Base-by-base conservation (phyloP, 2,797 vertebrate genomes). In the Microcaecilia unicolor region DNA sequence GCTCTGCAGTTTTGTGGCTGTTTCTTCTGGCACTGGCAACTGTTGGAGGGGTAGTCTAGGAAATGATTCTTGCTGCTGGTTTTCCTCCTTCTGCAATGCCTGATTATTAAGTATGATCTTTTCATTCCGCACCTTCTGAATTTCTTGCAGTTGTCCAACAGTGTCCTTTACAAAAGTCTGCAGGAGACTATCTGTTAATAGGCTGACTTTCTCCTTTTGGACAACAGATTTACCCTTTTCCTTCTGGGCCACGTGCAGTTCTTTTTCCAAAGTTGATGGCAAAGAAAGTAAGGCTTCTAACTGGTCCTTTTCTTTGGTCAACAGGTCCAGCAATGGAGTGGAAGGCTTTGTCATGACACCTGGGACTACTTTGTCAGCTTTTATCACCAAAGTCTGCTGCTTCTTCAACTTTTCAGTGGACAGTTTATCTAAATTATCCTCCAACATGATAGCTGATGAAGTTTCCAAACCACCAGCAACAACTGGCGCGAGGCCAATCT, bases 141-240 rank as follows among this genome's bases (percentile, higher is more conserved):
- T 87, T 66, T 91, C 71, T 49, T 87, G 76, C 40, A 92, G 69
- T 48, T 96, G 87, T 37, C 5, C 58, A 48, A 99, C 74, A 0
- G 89, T 67, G 32, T 98, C 93, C 25, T 76, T 78, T 43, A 99
- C 58, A 68, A 91, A 89, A 60, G 65, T 80, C 37, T 68, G 72
- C 8, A 99, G 54, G 4, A 99, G 78, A 31, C 67, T 76, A 41
- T 98, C 91, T 15, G 92, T 72, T 30, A 93, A 67, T 21, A 76
- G 72, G 49, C 72, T 64, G 35, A 81, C 71, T 67, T 67, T 64
- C 42, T 67, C 72, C 18, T 62, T 40, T 10, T 79, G 69, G 19
- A 41, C 49, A 43, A 15, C n/a, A n/a, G n/a, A n/a, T n/a, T n/a
- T n/a, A n/a, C n/a, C n/a, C n/a, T 49, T 29, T 10, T 46, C 34